These are phyloP conservation scores for Dendrophyllia cribrosa DNA, from an alignment of 64 coral and sea anemone species.

Conservation along the genomic window DNA sequence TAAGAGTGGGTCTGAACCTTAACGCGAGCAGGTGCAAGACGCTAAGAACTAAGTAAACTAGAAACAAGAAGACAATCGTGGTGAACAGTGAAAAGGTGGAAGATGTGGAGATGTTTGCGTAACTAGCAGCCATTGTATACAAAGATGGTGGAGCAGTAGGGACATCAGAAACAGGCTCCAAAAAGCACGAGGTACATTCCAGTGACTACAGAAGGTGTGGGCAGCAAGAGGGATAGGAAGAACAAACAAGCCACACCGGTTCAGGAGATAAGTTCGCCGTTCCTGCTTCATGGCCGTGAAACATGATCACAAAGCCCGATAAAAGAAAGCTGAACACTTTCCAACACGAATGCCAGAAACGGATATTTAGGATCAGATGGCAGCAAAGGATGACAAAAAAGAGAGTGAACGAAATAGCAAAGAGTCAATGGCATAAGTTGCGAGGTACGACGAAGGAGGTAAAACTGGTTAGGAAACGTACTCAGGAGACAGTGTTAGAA, in stretches of 20 bases:
- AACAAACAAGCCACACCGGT: background rate
- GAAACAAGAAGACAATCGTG: background rate
- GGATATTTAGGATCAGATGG: too few species aligned
- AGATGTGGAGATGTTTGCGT: slow-evolving; percentile 6
- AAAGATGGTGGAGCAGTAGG: background rate
- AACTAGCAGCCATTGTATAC: background rate
- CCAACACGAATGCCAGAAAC: too few species aligned
- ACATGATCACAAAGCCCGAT: too few species aligned
- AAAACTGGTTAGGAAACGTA: too few species aligned
- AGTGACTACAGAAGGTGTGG: slow-evolving; percentile 15
- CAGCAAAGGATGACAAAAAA: too few species aligned
- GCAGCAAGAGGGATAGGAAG: slow-evolving; percentile 15
- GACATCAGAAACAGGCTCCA: background rate
- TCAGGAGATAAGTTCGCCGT: background rate
- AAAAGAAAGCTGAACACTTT: too few species aligned
- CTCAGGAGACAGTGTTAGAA: too few species aligned
- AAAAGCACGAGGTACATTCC: slow-evolving; percentile 1
- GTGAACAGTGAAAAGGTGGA: slow-evolving; percentile 2
- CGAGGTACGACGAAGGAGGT: too few species aligned
- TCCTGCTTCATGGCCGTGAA: too few species aligned
- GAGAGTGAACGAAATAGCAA: too few species aligned
- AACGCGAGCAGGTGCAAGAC: background rate
- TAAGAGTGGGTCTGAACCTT: background rate
- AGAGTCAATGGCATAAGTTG: too few species aligned
- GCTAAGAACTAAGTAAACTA: background rate